Conservation (phyloP, 2,888 invertebrate species). For the Lepidochrysops patricia region DNA sequence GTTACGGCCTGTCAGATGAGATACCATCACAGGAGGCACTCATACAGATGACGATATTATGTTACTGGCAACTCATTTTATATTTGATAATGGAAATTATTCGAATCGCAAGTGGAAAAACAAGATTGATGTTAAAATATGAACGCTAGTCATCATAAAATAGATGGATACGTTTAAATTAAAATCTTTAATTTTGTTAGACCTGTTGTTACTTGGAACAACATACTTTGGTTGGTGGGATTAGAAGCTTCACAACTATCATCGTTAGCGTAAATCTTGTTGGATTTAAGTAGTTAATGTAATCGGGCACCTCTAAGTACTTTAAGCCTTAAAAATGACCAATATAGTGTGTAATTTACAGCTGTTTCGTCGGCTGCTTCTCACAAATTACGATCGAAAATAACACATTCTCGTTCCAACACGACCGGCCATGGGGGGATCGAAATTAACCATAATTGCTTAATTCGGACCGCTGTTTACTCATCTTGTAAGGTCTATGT, state of each 20-base stretch:
- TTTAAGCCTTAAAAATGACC: slow-evolving; percentile 40
- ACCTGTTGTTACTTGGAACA: too few species aligned
- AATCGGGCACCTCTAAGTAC: neutral
- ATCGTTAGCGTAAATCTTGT: neutral
- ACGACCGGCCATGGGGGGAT: slow-evolving; percentile 62
- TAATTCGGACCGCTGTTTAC: slow-evolving; percentile 67
- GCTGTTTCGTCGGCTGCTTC: slow-evolving; percentile 69
- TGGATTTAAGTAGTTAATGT: neutral
- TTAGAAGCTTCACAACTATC: neutral
- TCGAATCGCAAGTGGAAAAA: neutral
- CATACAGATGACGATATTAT: slow-evolving; percentile 1
- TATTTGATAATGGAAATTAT: neutral
- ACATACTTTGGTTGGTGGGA: neutral
- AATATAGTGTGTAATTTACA: slow-evolving; percentile 64
- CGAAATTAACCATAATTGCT: slow-evolving; percentile 74
- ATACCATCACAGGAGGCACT: slow-evolving; percentile 3
- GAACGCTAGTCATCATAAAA: neutral
- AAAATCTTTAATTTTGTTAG: too few species aligned
- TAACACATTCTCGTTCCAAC: slow-evolving; percentile 65
- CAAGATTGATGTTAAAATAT: neutral
- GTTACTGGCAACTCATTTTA: neutral
- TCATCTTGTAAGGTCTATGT: slow-evolving; percentile 45
- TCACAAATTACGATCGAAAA: slow-evolving; percentile 73
- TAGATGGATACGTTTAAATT: too few species aligned
- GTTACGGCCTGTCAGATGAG: slow-evolving; percentile 23